Evolutionary conservation across 2,113 vertebrate species (phyloP), one percentile per base, ranked within the genome.

Genomic region (Furnarius figulus): DNA sequence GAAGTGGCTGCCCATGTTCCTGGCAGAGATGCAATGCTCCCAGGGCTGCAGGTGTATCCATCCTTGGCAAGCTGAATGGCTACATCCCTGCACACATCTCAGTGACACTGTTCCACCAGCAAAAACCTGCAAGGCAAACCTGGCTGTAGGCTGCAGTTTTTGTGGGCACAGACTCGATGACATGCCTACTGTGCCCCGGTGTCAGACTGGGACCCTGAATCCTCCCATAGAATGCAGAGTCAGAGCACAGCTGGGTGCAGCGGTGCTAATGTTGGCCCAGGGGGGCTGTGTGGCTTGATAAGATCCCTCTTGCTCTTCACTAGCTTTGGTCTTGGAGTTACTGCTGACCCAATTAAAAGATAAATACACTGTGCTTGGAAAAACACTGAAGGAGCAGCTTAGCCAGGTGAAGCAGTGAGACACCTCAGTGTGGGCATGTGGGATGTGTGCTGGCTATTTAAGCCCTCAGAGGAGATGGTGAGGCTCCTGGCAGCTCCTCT

Each of bases 381-480:
- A 89, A 75, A 27, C 31, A 37, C 5, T 61, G 70, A 75, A 72
- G 79, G 28, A 93, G 33, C 49, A 77, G 37, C 55, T 53, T 56
- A 75, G 44, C 49, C 0, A 0, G n/a, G 14, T 61, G 62, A 82
- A 61, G 70, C 62, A 59, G 47, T 0, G 0, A 71, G 70, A 72
- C 23, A 33, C 23, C 44, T 77, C 2, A 0, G 30, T 5, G 5
- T 2, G 8, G 52, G 44, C 8, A 1, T 2, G 5, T 4, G 5
- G 52, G 66, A 91, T 35, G 56, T 1, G 2, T 42, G 59, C 21
- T 50, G 50, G 56, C 35, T 78, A 37, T 81, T 87, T 47, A 44
- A 94, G 25, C 58, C 49, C 25, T 73, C 63, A 40, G 63, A 80
- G 42, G 11, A 39, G 68, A 27, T 2, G 4, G 20, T 4, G 10